A percentile compares a stretch with the other conserved stretches of the same genome.
phyloP scores from a whole-genome alignment of 2,113 vertebrate genomes.

The Myocastor coypus region DNA sequence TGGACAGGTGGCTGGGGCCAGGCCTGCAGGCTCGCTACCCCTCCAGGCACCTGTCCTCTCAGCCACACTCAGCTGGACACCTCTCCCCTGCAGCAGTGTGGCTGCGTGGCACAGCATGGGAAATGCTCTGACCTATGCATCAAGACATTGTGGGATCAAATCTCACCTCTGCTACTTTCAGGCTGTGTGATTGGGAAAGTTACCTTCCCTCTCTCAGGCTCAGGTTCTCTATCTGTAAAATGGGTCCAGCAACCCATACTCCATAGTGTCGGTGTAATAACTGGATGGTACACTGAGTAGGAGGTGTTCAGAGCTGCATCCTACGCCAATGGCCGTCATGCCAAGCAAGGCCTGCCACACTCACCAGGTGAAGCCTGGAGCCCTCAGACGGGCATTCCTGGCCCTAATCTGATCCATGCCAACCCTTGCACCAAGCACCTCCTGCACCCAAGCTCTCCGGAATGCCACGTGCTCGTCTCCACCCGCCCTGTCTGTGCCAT shows the following conservation, averaged over 20 bases:
- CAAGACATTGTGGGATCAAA: background rate
- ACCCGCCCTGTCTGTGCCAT: accelerated
- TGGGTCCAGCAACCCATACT: background rate
- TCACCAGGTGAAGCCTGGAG: background rate
- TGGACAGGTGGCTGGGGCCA: background rate
- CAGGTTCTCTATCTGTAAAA: too few relatives aligned
- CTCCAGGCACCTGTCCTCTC: background rate
- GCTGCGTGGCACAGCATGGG: too few relatives aligned
- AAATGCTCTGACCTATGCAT: background rate
- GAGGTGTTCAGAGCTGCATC: background rate
- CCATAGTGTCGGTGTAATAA: background rate
- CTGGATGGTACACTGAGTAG: background rate
- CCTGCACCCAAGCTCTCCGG: too few relatives aligned
- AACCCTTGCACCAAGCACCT: too few relatives aligned
- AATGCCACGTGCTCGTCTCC: too few relatives aligned
- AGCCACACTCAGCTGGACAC: too few relatives aligned
- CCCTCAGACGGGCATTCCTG: background rate
- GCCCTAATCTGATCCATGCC: background rate
- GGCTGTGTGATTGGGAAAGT: too few relatives aligned
- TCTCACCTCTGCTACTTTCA: background rate
- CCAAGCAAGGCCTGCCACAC: background rate
- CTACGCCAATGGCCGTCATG: background rate
- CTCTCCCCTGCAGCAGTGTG: background rate
- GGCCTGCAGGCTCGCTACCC: too few relatives aligned
- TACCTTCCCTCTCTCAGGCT: too few relatives aligned